Evolutionary conservation across 92 coral and sea anemone species (phyloP).

Genomic region (Epizoanthus ramosus): DNA sequence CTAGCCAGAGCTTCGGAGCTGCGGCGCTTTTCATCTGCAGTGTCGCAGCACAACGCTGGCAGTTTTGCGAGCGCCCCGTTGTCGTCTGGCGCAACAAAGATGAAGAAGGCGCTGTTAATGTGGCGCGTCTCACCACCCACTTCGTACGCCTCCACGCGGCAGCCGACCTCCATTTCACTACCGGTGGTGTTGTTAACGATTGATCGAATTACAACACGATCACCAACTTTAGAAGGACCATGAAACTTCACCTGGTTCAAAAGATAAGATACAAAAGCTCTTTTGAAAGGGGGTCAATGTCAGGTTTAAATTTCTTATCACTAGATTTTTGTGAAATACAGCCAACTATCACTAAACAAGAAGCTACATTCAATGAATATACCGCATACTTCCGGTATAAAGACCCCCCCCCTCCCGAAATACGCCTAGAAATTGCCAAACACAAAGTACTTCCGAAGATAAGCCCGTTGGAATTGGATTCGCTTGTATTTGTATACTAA

Average conservation of each 20-base stretch:
- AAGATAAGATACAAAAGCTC: not conserved
- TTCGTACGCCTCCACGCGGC: slow-evolving; percentile 73
- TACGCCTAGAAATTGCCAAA: too few relatives aligned
- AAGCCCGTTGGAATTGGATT: too few relatives aligned
- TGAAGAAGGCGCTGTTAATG: slow-evolving; percentile 82
- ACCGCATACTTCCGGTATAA: too few relatives aligned
- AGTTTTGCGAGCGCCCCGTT: slow-evolving; percentile 54
- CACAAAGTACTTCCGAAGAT: too few relatives aligned
- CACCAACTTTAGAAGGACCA: slow-evolving; percentile 74
- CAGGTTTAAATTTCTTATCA: too few relatives aligned
- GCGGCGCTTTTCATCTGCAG: slow-evolving; percentile 62
- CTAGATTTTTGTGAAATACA: too few relatives aligned
- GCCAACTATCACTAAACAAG: too few relatives aligned
- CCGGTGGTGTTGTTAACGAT: slow-evolving; percentile 77
- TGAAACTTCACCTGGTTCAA: slow-evolving; percentile 58
- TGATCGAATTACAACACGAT: slow-evolving; percentile 70
- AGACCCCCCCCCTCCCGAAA: too few relatives aligned
- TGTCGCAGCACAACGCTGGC: slow-evolving; percentile 36
- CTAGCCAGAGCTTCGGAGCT: slow-evolving; percentile 65
- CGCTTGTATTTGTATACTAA: too few relatives aligned
- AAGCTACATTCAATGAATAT: too few relatives aligned
- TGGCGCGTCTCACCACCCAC: slow-evolving; percentile 75
- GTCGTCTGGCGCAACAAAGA: slow-evolving; percentile 64
- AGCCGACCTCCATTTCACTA: slow-evolving; percentile 75
- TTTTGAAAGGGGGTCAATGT: too few relatives aligned